phyloP scores from a whole-genome alignment of 1,140 invertebrate species.

The Pseudomyrmex gracilis region DNA sequence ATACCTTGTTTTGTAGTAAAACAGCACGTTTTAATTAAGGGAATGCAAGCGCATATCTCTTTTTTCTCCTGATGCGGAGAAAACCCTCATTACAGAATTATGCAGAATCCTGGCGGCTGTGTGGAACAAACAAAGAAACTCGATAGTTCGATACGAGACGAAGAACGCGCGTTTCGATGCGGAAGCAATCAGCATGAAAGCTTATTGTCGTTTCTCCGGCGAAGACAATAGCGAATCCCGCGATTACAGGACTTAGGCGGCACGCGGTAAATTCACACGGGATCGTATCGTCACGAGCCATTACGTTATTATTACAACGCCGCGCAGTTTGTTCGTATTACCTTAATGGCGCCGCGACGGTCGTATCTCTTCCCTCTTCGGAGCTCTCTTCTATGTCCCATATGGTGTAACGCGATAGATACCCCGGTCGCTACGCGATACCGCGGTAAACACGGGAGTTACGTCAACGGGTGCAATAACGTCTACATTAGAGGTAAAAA shows the following conservation, averaged over 20 bases:
- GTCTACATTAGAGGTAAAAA: no score
- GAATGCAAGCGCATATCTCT: not conserved
- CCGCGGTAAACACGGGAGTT: not conserved
- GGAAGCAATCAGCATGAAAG: constrained; percentile 54
- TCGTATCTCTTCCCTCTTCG: constrained; percentile 37
- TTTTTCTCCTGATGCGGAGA: no score
- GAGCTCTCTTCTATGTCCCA: not conserved
- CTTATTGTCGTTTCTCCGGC: constrained; percentile 36
- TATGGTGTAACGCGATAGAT: constrained; percentile 33
- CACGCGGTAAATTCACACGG: constrained; percentile 48
- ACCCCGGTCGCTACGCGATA: not conserved
- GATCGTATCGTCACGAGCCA: constrained; percentile 57
- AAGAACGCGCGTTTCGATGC: constrained; percentile 13
- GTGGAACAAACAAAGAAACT: not conserved
- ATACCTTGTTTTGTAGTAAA: no score
- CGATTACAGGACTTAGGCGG: constrained; percentile 34
- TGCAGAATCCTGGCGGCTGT: not conserved
- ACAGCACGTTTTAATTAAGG: constrained; percentile 16
- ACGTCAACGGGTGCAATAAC: not conserved
- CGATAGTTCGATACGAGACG: constrained; percentile 49
- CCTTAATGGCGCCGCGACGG: constrained; percentile 30
- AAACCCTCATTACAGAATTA: constrained; percentile 17
- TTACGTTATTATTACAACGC: constrained; percentile 54
- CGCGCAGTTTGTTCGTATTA: constrained; percentile 54
- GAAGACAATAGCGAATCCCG: constrained; percentile 39